phyloP scores from a whole-genome alignment of 2,797 vertebrate genomes.

The Odontamblyopus rebecca region DNA sequence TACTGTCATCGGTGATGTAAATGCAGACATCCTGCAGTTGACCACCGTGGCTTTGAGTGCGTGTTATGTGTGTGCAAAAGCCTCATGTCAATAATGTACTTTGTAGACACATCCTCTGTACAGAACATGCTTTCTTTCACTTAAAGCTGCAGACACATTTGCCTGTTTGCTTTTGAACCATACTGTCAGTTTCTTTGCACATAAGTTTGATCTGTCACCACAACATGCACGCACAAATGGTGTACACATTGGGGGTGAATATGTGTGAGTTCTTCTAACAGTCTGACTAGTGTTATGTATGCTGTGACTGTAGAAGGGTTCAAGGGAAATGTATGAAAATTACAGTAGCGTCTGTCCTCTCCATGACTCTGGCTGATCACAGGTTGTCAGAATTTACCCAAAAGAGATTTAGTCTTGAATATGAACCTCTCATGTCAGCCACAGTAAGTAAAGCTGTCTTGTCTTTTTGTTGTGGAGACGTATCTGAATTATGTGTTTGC shows the following conservation, averaged over 20 bases:
- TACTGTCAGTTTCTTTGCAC: conserved; percentile 27
- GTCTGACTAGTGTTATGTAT: not conserved
- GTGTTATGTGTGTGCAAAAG: conserved; percentile 24
- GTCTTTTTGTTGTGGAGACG: conserved; percentile 16
- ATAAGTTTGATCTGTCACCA: not conserved
- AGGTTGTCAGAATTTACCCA: not conserved
- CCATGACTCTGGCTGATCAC: not conserved
- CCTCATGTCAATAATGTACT: conserved; percentile 30
- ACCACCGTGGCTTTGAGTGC: conserved; percentile 20
- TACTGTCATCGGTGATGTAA: conserved; percentile 18
- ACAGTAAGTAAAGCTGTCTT: conserved; percentile 17
- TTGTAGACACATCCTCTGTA: conserved; percentile 21
- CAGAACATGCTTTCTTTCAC: conserved; percentile 21
- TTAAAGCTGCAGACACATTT: conserved; percentile 17
- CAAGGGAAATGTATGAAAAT: not conserved
- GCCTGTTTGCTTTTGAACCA: conserved; percentile 14
- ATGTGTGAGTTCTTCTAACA: not conserved
- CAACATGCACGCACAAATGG: not conserved
- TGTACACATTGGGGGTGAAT: not conserved
- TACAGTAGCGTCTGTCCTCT: conserved; percentile 5
- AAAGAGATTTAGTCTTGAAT: not conserved
- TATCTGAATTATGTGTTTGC: conserved; percentile 1
- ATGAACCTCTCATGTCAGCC: conserved; percentile 12
- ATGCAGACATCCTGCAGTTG: conserved; percentile 40
- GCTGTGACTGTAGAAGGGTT: not conserved